Percentiles rank a stretch among this genome's conserved stretches.
These are phyloP conservation scores for Macrophya annulata DNA, from an alignment of 2,888 invertebrate species.

Conservation along the genomic window DNA sequence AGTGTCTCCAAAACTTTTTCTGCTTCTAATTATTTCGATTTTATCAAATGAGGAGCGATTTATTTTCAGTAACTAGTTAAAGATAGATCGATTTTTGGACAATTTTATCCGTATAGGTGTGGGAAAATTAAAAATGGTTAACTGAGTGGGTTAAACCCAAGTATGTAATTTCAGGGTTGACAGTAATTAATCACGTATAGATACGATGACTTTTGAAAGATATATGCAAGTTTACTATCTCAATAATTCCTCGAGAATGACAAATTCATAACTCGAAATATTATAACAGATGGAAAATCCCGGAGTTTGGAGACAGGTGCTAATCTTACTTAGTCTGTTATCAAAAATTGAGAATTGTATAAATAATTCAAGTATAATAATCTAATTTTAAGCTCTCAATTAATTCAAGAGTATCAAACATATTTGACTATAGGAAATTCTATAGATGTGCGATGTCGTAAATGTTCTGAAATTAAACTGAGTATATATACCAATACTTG, in stretches of 20 bases:
- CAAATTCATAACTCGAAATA: not conserved
- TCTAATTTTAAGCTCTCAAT: not conserved
- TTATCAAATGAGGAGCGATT: not conserved
- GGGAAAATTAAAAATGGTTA: not conserved
- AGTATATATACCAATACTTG: not conserved
- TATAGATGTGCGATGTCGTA: not conserved
- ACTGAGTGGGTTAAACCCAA: not conserved
- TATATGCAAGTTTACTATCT: not conserved
- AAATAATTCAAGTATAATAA: not conserved
- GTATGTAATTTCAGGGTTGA: not conserved
- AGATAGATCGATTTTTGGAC: not conserved
- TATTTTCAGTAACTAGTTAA: not conserved
- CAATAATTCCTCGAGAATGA: not conserved
- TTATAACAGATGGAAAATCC: not conserved
- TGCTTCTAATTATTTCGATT: not conserved
- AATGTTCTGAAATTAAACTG: not conserved
- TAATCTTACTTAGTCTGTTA: slow-evolving; percentile 4
- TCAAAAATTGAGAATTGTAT: not conserved
- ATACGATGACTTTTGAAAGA: not conserved
- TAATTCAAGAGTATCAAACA: not conserved
- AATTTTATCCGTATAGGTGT: not conserved
- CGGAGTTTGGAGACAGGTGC: not conserved
- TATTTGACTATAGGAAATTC: not conserved
- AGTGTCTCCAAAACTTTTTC: not conserved
- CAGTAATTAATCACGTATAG: not conserved